Percentiles rank a stretch among this genome's conserved stretches.
phyloP scores from a whole-genome alignment of 1,140 invertebrate genomes.

The Drosophila virilis region DNA sequence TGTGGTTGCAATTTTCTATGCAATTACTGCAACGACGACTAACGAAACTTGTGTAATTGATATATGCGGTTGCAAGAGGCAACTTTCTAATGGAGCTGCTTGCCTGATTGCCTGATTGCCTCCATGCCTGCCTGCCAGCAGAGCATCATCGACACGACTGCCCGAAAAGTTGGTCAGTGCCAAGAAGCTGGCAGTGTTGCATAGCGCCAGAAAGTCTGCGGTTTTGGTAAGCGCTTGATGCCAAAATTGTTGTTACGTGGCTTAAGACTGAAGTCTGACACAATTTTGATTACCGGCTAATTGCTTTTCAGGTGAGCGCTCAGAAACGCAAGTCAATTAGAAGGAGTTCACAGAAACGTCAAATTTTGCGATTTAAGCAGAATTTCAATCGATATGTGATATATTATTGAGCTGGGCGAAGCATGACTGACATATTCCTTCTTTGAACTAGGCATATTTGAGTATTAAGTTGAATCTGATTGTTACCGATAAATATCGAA shows the following conservation, averaged over 20 bases:
- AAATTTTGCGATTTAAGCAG: neutral
- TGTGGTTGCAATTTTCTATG: conserved; percentile 66
- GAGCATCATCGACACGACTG: conserved; percentile 27
- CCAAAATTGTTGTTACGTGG: conserved; percentile 33
- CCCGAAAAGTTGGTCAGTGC: conserved; percentile 21
- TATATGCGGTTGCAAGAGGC: conserved; percentile 59
- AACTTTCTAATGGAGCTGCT: conserved; percentile 70
- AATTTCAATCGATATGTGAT: neutral
- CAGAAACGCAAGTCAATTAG: neutral
- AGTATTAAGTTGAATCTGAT: too few relatives aligned
- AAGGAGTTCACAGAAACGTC: neutral
- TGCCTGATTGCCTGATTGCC: too few relatives aligned
- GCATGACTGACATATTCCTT: too few relatives aligned
- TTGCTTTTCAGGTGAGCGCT: conserved; percentile 9
- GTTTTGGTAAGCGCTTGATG: conserved; percentile 26
- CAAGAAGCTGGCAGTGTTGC: conserved; percentile 22
- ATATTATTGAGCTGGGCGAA: too few relatives aligned
- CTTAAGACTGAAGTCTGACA: conserved; percentile 34
- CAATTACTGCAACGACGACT: conserved; percentile 51
- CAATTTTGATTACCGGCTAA: conserved; percentile 33
- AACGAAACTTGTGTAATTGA: conserved; percentile 76
- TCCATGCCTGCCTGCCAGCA: conserved; percentile 2
- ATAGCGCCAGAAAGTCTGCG: conserved; percentile 58
- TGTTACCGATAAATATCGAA: too few relatives aligned
- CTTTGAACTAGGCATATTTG: too few relatives aligned